A percentile compares a stretch with the other conserved stretches of the same genome.
phyloP scores from a whole-genome alignment of 1,140 invertebrate genomes.

The Ceratosolen fusciceps region DNA sequence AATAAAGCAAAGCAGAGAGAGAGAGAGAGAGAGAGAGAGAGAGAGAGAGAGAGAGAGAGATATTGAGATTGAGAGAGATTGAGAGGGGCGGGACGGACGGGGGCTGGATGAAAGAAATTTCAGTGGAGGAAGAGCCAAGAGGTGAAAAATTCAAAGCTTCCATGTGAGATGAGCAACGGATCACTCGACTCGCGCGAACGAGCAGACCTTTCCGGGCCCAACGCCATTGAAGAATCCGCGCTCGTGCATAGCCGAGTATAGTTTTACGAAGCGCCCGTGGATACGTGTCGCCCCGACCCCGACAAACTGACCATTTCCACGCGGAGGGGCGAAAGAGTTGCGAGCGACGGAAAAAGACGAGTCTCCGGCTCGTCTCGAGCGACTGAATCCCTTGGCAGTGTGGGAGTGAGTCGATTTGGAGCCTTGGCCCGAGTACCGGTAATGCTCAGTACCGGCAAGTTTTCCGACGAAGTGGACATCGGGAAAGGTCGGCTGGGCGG shows the following conservation, averaged over 20 bases:
- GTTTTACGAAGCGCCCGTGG: constrained; percentile 12
- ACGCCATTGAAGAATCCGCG: constrained; percentile 18
- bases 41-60: too few relatives aligned
- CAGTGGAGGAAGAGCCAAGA: not conserved
- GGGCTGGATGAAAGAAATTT: not conserved
- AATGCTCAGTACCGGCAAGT: too few relatives aligned
- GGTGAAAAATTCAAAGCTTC: not conserved
- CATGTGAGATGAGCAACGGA: not conserved
- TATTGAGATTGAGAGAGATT: too few relatives aligned
- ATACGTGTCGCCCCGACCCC: not conserved
- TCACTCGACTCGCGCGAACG: constrained; percentile 12
- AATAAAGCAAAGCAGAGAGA: too few relatives aligned
- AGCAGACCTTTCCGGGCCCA: not conserved
- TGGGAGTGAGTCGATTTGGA: too few relatives aligned
- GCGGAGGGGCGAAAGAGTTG: not conserved
- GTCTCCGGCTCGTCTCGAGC: constrained; percentile 26
- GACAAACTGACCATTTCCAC: not conserved
- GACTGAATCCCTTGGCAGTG: too few relatives aligned
- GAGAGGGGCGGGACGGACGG: not conserved
- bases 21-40: too few relatives aligned
- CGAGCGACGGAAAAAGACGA: constrained; percentile 17
- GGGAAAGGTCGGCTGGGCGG: too few relatives aligned
- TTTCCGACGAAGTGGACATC: too few relatives aligned
- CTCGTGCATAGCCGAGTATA: constrained; percentile 34
- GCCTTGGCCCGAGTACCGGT: too few relatives aligned